phyloP scores from a whole-genome alignment of 1,140 invertebrate species.

The Colletes gigas region DNA sequence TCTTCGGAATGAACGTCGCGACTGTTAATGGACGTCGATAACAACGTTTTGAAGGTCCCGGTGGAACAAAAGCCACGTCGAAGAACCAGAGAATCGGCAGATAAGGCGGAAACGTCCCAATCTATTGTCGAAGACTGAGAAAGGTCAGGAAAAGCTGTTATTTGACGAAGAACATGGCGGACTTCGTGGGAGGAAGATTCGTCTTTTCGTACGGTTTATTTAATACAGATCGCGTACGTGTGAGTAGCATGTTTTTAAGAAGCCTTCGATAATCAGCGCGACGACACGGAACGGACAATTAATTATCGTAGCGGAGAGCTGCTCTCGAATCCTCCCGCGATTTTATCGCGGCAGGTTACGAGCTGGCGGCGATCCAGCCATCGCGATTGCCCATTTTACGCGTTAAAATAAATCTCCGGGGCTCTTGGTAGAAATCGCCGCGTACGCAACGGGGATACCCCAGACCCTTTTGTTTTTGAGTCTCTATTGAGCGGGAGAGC shows the following conservation, averaged over 20 bases:
- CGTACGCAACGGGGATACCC: background rate
- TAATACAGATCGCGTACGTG: no score
- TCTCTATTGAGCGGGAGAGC: background rate
- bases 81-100: no score
- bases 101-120: no score
- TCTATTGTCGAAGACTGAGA: no score
- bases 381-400: slow-evolving; percentile 45
- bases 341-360: slow-evolving; percentile 24
- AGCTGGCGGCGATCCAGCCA: slow-evolving; percentile 44
- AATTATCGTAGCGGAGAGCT: slow-evolving; percentile 8
- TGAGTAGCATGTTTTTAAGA: background rate
- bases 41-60: no score
- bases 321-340: slow-evolving; percentile 7
- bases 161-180: background rate
- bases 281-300: slow-evolving; percentile 23
- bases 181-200: no score
- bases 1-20: no score
- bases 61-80: no score
- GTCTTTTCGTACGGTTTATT: no score
- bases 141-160: no score
- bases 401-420: slow-evolving; percentile 38
- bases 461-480: background rate
- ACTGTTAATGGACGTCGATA: no score
- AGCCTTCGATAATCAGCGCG: background rate
- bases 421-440: background rate